Percentiles rank a stretch among this genome's conserved stretches.
Conservation (phyloP, 2,888 invertebrate genomes). For the Brachypterus glaber region DNA sequence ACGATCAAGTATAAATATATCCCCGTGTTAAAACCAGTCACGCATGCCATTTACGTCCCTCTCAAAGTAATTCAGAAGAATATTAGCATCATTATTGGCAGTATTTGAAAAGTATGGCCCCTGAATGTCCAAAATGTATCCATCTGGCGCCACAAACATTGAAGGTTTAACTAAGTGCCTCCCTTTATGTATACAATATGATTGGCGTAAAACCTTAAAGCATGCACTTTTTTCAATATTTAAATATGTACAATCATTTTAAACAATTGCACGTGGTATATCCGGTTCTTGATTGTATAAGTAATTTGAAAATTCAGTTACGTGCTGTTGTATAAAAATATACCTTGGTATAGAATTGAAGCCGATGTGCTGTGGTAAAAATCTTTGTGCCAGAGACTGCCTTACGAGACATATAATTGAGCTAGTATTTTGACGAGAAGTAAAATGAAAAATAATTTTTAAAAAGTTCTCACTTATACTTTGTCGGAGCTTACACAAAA, state of each 20-base stretch:
- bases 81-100: constrained; percentile 9
- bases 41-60: constrained; percentile 6
- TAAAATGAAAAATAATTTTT: constrained; percentile 7
- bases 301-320: constrained; percentile 5
- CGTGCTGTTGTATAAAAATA: too few species aligned
- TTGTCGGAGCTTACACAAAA: too few species aligned
- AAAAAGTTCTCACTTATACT: constrained; percentile 1
- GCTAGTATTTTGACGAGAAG: too few species aligned
- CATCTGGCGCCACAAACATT: constrained; percentile 6
- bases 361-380: constrained; percentile 11
- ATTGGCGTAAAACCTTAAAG: constrained; percentile 7
- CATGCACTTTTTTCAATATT: constrained; percentile 8
- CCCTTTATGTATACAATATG: constrained; percentile 4
- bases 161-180: constrained; percentile 7
- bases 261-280: constrained; percentile 6
- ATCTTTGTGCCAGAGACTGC: constrained; percentile 3
- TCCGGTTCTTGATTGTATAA: constrained; percentile 7
- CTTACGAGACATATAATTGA: constrained; percentile 6
- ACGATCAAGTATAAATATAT: constrained; percentile 5
- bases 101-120: too few species aligned
- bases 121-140: too few species aligned
- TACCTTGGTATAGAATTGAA: constrained; percentile 10
- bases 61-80: constrained; percentile 6
- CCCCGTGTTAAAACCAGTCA: too few species aligned
- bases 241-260: too few species aligned